Conservation (phyloP, 2,888 invertebrate species). For the Sminthurinus aureus region DNA sequence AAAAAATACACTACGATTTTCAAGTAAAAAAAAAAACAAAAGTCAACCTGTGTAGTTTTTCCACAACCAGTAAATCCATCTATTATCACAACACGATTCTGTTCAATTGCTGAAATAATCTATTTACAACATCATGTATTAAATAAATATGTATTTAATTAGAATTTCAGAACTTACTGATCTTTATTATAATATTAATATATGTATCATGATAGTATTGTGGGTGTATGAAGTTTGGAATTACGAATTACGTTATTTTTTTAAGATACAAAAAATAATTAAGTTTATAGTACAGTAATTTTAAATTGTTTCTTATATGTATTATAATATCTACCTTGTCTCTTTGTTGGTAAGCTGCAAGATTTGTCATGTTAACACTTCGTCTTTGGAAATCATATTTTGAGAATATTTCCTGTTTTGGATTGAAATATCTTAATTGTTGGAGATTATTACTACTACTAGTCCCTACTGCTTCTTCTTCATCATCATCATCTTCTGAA, state of each 20-base stretch:
- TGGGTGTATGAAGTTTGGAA: no score
- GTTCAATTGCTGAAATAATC: conserved; percentile 52
- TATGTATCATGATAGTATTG: no score
- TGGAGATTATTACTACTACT: no score
- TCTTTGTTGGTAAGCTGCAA: conserved; percentile 49
- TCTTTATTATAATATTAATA: no score
- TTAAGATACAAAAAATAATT: no score
- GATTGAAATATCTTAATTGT: conserved; percentile 28
- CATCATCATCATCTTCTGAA: conserved; percentile 38
- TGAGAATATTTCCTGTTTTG: conserved; percentile 40
- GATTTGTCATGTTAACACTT: conserved; percentile 26
- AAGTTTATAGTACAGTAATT: no score
- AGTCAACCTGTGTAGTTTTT: conserved; percentile 78
- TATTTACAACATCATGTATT: conserved; percentile 41
- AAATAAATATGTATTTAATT: no score
- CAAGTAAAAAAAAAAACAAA: no score
- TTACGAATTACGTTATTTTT: no score
- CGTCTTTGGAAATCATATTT: conserved; percentile 47
- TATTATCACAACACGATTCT: conserved; percentile 49
- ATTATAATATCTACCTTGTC: conserved; percentile 39
- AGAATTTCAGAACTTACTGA: no score
- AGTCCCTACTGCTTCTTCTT: neutral
- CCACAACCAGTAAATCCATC: conserved; percentile 93
- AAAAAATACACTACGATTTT: no score
- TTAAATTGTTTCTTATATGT: no score